Percentiles rank a stretch among this genome's conserved stretches.
Evolutionary conservation across 2,797 vertebrate species (phyloP).

Genomic region (Xiphophorus birchmanni): DNA sequence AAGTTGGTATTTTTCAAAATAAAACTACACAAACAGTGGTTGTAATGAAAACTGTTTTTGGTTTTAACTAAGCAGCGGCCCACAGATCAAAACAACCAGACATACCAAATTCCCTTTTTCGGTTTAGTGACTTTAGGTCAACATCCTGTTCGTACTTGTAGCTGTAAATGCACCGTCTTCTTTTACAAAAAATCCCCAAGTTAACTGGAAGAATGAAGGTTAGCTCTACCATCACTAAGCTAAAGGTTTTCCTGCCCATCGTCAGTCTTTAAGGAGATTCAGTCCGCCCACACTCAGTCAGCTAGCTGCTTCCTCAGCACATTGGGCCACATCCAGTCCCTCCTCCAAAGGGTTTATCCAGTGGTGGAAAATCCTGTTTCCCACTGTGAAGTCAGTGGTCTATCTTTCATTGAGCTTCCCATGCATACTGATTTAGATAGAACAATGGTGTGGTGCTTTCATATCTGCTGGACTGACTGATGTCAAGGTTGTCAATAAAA

Average conservation of each 20-base stretch:
- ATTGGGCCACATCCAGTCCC: background rate
- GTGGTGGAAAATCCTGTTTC: background rate
- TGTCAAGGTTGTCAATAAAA: background rate
- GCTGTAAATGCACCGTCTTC: background rate
- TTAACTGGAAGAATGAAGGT: background rate
- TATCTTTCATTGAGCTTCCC: background rate
- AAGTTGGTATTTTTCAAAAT: no score
- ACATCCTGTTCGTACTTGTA: background rate
- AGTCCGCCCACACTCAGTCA: background rate
- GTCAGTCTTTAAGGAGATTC: background rate
- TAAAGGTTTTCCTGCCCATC: background rate
- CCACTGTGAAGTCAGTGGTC: background rate
- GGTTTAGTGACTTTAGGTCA: background rate
- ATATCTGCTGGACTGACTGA: background rate
- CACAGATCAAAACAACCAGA: background rate
- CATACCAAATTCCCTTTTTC: background rate
- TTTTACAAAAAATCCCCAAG: background rate
- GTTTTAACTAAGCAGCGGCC: background rate
- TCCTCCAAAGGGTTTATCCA: background rate
- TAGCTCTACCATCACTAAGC: background rate
- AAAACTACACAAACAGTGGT: no score
- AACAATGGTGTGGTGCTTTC: background rate
- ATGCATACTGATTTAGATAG: background rate
- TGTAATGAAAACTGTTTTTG: background rate
- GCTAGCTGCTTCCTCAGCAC: background rate